Base-by-base conservation (phyloP, 2,888 invertebrate genomes). In the Drosophila infuscata region DNA sequence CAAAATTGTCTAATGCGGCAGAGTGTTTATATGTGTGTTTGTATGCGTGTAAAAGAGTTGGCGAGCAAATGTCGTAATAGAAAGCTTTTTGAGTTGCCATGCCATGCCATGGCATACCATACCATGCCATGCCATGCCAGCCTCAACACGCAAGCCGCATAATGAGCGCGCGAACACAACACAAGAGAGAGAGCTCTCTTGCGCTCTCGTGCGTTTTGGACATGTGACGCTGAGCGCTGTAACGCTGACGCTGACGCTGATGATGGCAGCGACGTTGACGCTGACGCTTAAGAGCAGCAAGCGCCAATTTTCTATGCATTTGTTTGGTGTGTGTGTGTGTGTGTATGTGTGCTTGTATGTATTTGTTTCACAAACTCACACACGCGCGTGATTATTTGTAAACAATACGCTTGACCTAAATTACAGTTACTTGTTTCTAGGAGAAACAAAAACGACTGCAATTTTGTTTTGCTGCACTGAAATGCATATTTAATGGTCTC, bases 321-420 rank as follows among this genome's bases (percentile, higher is more conserved):
- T 38, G 53, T 57, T 56, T 53, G n/a, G 41, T 74, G 51, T 66
- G 4, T 69, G 32, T 66, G 4, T 69, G 32, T 62, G 25, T 48
- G n/a, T 49, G 20, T 48, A 12, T 70, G 51, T 57, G 7, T 60
- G 35, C 43, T 25, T 61, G 29, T 36, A 32, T 67, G 38, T 62
- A 33, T 46, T 15, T 58, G 8, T 68, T 63, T 68, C 66, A 66
- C 70, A 74, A 64, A 60, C 60, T 20, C 41, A 52, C 53, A 81
- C 67, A 87, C 54, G 76, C 70, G 75, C 77, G 77, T 84, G 85
- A 87, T 90, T 91, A 90, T 91, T 92, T 91, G 91, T 92, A 92
- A 92, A 92, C 92, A 93, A 92, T 92, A 92, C 91, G 92, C 92
- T 93, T 92, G 92, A 93, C 92, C 92, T 92, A 93, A 92, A 82